These are phyloP conservation scores for Drosophila kohkoa DNA, from an alignment of 1,140 invertebrate genomes.

Conservation along the genomic window DNA sequence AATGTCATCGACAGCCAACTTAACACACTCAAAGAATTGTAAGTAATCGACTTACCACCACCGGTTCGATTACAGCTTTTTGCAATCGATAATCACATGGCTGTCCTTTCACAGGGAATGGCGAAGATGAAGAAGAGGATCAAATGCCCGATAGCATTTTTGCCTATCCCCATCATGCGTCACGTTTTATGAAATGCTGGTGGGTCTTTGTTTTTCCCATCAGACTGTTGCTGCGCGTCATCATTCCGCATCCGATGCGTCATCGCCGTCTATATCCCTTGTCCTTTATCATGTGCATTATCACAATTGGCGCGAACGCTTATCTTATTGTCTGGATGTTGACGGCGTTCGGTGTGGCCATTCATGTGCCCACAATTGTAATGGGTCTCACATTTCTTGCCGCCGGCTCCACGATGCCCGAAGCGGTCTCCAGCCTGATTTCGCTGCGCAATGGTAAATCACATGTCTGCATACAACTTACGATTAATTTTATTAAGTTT, in stretches of 20 bases:
- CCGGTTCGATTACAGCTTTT: neutral
- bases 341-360: constrained; percentile 92
- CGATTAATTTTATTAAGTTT: neutral
- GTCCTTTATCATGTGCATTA: constrained; percentile 94
- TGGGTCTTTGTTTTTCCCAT: constrained; percentile 91
- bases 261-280: constrained; percentile 90
- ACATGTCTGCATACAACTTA: too few species aligned
- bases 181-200: constrained; percentile 86
- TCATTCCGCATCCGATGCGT: constrained; percentile 91
- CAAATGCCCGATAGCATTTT: constrained; percentile 63
- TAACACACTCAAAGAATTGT: constrained; percentile 77
- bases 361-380: constrained; percentile 92
- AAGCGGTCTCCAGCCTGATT: constrained; percentile 93
- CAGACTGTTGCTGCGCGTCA: constrained; percentile 88
- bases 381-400: constrained; percentile 96
- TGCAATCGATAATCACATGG: neutral
- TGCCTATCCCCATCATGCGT: constrained; percentile 59
- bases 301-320: constrained; percentile 93
- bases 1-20: constrained; percentile 76
- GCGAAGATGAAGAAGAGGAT: constrained; percentile 61
- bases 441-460: constrained; percentile 91
- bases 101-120: constrained; percentile 53
- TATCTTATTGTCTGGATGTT: constrained; percentile 97
- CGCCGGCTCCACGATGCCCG: constrained; percentile 95
- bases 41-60: constrained; percentile 38